Conservation (phyloP, 2,113 vertebrate genomes). For the Ia io region DNA sequence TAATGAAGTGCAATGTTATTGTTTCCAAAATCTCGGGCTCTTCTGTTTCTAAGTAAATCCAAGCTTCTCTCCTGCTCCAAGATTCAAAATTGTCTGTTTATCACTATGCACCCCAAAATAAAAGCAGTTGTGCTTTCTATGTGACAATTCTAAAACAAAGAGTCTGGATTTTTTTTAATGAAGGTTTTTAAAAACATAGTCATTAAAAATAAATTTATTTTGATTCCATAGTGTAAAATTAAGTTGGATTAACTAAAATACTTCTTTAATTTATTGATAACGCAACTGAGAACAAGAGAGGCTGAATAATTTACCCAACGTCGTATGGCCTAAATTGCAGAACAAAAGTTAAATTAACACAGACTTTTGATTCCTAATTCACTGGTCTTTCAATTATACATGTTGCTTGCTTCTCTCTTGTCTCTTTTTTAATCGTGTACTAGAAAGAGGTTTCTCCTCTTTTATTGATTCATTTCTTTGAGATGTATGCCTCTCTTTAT, state of each 20-base stretch:
- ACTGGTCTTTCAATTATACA: not conserved
- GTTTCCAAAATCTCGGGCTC: not conserved
- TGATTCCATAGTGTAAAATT: not conserved
- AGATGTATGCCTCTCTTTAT: slow-evolving; percentile 49
- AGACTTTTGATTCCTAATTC: slow-evolving; percentile 17
- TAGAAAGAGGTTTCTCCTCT: slow-evolving; percentile 45
- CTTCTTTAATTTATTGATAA: slow-evolving; percentile 15
- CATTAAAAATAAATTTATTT: slow-evolving; percentile 14
- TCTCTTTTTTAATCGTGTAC: slow-evolving; percentile 29
- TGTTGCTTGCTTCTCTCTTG: not conserved
- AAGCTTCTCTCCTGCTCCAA: not conserved
- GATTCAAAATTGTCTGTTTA: not conserved
- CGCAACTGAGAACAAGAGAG: not conserved
- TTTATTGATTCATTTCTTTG: slow-evolving; percentile 60
- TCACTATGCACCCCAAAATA: not conserved
- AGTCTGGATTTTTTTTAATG: not conserved
- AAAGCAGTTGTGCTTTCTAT: not conserved
- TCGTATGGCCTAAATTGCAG: not conserved
- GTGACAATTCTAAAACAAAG: slow-evolving; percentile 8
- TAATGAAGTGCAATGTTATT: not conserved
- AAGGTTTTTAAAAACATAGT: not conserved
- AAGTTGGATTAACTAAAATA: not conserved
- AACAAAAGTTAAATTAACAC: slow-evolving; percentile 30
- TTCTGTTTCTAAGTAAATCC: not conserved
- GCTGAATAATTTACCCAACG: slow-evolving; percentile 8